Conservation (phyloP, 2,888 invertebrate genomes). For the Cerastoderma edule region DNA sequence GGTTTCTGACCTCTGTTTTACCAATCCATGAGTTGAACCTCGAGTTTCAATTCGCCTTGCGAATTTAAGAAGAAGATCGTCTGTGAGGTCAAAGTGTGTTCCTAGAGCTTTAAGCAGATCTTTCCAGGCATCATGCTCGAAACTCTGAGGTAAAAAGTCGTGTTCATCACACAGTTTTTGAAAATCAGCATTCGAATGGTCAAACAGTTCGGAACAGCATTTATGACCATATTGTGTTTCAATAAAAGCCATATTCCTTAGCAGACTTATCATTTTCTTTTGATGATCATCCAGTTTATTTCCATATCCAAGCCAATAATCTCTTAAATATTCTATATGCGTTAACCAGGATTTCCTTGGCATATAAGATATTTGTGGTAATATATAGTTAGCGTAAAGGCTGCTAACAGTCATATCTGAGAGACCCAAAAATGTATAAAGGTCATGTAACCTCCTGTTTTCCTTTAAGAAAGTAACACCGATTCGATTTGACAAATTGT, state of each 20-base stretch:
- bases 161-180: conserved; percentile 10
- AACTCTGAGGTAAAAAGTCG: conserved; percentile 38
- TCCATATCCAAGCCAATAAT: not conserved
- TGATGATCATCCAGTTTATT: not conserved
- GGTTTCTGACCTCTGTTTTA: conserved; percentile 27
- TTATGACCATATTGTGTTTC: not conserved
- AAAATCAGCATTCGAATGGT: conserved; percentile 26
- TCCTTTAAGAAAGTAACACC: not conserved
- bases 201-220: not conserved
- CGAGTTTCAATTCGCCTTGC: conserved; percentile 26
- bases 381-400: conserved; percentile 4
- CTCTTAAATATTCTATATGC: conserved; percentile 10
- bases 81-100: conserved; percentile 26
- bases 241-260: conserved; percentile 10
- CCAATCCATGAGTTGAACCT: conserved; percentile 16
- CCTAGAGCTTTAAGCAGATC: conserved; percentile 36
- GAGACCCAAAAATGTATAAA: conserved; percentile 11
- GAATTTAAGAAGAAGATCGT: conserved; percentile 36
- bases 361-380: not conserved
- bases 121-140: conserved; percentile 28
- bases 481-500: not conserved
- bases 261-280: not conserved
- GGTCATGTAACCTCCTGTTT: not conserved
- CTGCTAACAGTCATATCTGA: not conserved
- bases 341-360: conserved; percentile 5